Percentiles rank a stretch among this genome's conserved stretches.
Evolutionary conservation across 2,113 vertebrate species (phyloP).

Genomic region (Tyrannus savana): DNA sequence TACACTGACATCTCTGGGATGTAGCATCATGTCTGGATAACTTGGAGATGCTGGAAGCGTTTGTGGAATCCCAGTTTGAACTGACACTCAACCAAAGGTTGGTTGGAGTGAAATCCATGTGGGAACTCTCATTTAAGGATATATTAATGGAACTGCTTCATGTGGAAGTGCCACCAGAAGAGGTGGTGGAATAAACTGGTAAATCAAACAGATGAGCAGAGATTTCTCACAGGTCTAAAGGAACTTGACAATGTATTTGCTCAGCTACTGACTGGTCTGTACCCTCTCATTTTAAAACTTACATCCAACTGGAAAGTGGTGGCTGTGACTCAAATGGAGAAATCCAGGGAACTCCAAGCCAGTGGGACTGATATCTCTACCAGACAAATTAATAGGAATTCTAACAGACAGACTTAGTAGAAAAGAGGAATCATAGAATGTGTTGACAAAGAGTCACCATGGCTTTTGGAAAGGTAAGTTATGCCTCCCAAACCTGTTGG

Average conservation of each 20-base stretch:
- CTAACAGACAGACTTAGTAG: background rate
- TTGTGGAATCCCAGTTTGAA: background rate
- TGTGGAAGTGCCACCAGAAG: background rate
- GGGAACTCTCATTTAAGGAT: background rate
- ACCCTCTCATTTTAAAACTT: background rate
- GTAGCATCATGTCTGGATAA: fast-evolving
- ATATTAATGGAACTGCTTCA: fast-evolving
- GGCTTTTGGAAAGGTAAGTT: background rate
- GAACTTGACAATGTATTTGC: background rate
- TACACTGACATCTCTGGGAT: fast-evolving
- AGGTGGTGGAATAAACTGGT: background rate
- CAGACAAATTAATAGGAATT: background rate
- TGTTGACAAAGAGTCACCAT: background rate
- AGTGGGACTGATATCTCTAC: background rate
- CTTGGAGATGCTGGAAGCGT: background rate
- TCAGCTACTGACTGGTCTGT: background rate
- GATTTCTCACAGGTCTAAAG: background rate
- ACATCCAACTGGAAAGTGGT: background rate
- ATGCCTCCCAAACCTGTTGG: background rate
- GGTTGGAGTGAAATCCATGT: background rate
- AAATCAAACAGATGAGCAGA: background rate
- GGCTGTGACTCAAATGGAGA: background rate
- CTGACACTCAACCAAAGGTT: background rate
- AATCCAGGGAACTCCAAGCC: background rate
- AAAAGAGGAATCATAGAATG: background rate